Evolutionary conservation across 2,113 vertebrate species (phyloP), one percentile per base, ranked within the genome.

Genomic region (Zosterops pallidus): DNA sequence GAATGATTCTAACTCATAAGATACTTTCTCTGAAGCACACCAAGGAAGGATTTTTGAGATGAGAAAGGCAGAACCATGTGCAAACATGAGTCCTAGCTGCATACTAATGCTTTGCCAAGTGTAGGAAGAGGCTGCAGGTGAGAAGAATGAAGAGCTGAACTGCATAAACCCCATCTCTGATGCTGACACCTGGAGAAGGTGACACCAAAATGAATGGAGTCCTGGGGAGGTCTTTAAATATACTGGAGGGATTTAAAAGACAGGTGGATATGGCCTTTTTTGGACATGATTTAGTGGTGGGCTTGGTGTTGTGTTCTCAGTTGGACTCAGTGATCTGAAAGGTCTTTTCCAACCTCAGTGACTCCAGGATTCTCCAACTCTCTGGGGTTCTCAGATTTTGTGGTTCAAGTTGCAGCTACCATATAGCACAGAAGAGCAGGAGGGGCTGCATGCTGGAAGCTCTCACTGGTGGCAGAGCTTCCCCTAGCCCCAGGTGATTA

Each of bases 401-500:
- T 37, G 12, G n/a, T 35, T 55, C 4, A 9, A 29, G 41, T 12
- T 5, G 8, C 28, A 39, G 18, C 23, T 19, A 7, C 21, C 1
- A 1, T 18, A 28, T 4, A n/a, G n/a, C 31, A 20, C 5, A 8
- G 52, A 76, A 31, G 9, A 55, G 22, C 10, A 57, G n/a, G 44
- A 60, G 26, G 24, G 28, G 22, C 33, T 86, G 16, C 11, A 3
- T 21, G 37, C n/a, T 75, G 67, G 25, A 63, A 89, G 17, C 5
- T 50, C 41, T 33, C 5, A 3, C 11, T 37, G 37, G 5, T 70
- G 24, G 14, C 39, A 35, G n/a, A 35, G 10, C 5, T 53, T 62
- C 14, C 26, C 22, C 1, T 7, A 3, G 10, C 62, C 13, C 25
- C 14, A 4, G 9, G 24, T 6, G 23, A 16, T 12, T 15, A 12